Base-by-base conservation (phyloP, 2,113 vertebrate genomes). In the Dolichallabes microphthalmus region DNA sequence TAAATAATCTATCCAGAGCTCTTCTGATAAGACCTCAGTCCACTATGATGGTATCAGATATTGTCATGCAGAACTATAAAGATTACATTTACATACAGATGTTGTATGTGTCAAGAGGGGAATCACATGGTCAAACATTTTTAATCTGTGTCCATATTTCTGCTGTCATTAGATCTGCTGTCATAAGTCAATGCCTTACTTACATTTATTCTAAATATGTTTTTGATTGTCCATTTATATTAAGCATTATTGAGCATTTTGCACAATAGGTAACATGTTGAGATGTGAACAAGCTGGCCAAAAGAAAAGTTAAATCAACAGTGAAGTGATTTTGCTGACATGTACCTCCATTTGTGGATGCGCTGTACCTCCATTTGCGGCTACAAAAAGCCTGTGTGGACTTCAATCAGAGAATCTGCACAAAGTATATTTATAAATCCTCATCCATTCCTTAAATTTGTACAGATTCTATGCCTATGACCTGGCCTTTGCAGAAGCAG, bases 401-500 rank as follows among this genome's bases (percentile, higher is more conserved):
- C 45, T 45, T 45, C 45, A 9, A 45, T 45, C 7, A 45, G 45
- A 45, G 45, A 45, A 45, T 45, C 45, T 45, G 45, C 45, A 45
- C 45, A 45, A 45, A 45, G 45, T 8, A 8, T 45, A 45, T 45
- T 45, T 45, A 45, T 45, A 45, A 45, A 45, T 91, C 90, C 87
- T 87, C 22, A 66, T 17, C 82, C 53, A 35, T 32, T 82, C 86
- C 85, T 55, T 76, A 75, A 69, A 90, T 89, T 89, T 71, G 73
- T 55, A 50, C 80, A 64, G 68, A 77, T 81, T 87, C 87, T 86
- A 85, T 85, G 85, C 78, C 66, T 87, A 78, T 87, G 88, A 89
- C 86, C 73, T 90, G 55, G 71, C 39, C 79, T 85, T 89, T 88
- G 83, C 86, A 78, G 84, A 86, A 93, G 88, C 86, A 85, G 90